Evolutionary conservation across 2,888 invertebrate species (phyloP), one percentile per base, ranked within the genome.

Genomic region (Euplexia lucipara): DNA sequence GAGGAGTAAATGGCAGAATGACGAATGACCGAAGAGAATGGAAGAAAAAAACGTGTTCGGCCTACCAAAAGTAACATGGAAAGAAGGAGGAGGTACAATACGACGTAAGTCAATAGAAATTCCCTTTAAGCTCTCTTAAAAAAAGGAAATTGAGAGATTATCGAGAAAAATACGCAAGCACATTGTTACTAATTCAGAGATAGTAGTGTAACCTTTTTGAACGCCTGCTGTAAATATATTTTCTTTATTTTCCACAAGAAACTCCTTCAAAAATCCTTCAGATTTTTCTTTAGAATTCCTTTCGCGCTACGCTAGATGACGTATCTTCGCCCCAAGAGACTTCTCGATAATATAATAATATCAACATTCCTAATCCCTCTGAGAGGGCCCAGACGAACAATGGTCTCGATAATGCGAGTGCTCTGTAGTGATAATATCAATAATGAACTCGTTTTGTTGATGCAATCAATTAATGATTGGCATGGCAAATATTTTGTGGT

Each of bases 241-340:
- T 45, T 45, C 44, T 51, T 48, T 34, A 52, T 63, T 53, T 69
- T 44, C 42, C 39, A 47, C 48, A 48, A 53, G 30, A 53, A 51
- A 58, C 58, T 57, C 44, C 53, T 68, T 34, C 39, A 57, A 35
- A 47, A 45, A 61, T 8, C 48, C 67, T 63, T 65, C 53, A 68
- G 63, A 80, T 80, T 70, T 70, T 74, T 71, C 59, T 70, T 81
- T 71, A 81, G 63, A 72, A 81, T 82, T 78, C 73, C 61, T 49
- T 77, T 73, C 76, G 74, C 72, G 75, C 74, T 69, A 75, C 79
- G 57, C 64, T 66, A 59, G 60, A 74, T 63, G 54, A 60, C 67
- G 73, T 75, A 73, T 72, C 76, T 71, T 41, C 18, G 51, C 73
- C 83, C 74, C 77, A 16, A 8, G 75, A 54, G 81, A 60, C 53